Evolutionary conservation across 1,140 invertebrate species (phyloP).

Genomic region (Gyrodactylus bullatarudis): DNA sequence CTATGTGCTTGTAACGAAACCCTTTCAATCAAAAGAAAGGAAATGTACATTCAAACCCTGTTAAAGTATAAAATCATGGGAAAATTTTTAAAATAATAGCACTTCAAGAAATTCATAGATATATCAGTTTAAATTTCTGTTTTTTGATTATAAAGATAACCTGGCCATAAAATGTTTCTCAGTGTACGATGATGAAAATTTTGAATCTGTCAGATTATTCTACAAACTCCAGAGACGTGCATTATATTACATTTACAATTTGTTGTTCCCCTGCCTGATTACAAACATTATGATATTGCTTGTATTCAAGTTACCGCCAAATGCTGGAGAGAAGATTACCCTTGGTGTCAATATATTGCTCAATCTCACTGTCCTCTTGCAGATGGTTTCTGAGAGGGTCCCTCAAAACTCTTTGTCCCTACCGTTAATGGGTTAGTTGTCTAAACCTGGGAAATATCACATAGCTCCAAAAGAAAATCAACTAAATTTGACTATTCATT

Average conservation of each 20-base stretch:
- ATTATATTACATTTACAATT: conserved; percentile 92
- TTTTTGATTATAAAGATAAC: neutral
- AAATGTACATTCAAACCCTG: no score
- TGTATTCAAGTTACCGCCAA: conserved; percentile 75
- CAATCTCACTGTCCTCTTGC: conserved; percentile 9
- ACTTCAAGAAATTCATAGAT: no score
- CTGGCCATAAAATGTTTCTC: neutral
- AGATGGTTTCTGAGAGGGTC: conserved; percentile 9
- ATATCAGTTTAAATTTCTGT: no score
- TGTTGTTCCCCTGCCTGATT: conserved; percentile 82
- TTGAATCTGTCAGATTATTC: conserved; percentile 4
- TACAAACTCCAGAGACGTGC: conserved; percentile 73
- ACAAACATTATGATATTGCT: conserved; percentile 85
- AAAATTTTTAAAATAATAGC: no score
- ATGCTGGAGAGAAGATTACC: conserved; percentile 60
- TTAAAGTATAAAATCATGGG: no score
- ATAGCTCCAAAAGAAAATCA: no score
- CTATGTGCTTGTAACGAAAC: no score
- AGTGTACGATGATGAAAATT: neutral
- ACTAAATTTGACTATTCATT: no score
- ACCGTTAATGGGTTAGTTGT: neutral
- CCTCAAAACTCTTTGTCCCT: conserved; percentile 1
- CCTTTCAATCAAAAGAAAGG: no score
- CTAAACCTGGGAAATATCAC: neutral
- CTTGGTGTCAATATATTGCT: conserved; percentile 9